A percentile compares a stretch with the other conserved stretches of the same genome.
Conservation (phyloP, 2,888 invertebrate genomes). For the Caenorhabditis sp. region DNA sequence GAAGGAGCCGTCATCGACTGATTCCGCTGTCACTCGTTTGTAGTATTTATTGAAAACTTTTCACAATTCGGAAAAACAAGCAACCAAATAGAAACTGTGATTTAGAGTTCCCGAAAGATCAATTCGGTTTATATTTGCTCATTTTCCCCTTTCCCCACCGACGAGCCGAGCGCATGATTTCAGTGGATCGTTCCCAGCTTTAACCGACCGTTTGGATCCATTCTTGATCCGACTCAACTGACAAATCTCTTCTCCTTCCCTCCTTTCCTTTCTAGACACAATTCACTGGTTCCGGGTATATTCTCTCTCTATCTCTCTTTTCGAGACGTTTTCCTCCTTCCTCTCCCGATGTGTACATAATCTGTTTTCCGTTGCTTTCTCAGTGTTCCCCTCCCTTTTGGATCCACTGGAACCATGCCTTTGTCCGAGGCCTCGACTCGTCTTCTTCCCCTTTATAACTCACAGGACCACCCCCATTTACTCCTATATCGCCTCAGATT, state of each 20-base stretch:
- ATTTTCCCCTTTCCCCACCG: background rate
- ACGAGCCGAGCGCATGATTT: conserved; percentile 9
- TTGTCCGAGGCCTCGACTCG: background rate
- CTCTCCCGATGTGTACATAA: background rate
- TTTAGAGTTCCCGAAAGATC: conserved; percentile 26
- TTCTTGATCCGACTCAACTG: background rate
- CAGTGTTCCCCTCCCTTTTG: conserved; percentile 4
- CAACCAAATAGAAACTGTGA: conserved; percentile 37
- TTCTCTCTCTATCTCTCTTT: background rate
- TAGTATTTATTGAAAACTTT: conserved; percentile 25
- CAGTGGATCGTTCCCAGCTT: conserved; percentile 17
- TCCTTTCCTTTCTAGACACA: conserved; percentile 13
- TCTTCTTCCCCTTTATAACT: background rate
- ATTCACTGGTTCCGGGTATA: conserved; percentile 24
- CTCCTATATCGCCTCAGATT: background rate
- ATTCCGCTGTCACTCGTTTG: background rate
- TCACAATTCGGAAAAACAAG: background rate
- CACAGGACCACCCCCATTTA: background rate
- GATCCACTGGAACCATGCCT: conserved; percentile 1
- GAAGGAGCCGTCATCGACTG: conserved; percentile 27
- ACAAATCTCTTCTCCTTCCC: conserved; percentile 3
- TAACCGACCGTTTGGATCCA: conserved; percentile 8
- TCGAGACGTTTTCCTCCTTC: background rate
- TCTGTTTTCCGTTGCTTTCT: conserved; percentile 18
- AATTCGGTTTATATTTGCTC: conserved; percentile 9